Percentiles rank a stretch among this genome's conserved stretches.
Conservation (phyloP, 2,888 invertebrate species). For the Rhagium mordax region DNA sequence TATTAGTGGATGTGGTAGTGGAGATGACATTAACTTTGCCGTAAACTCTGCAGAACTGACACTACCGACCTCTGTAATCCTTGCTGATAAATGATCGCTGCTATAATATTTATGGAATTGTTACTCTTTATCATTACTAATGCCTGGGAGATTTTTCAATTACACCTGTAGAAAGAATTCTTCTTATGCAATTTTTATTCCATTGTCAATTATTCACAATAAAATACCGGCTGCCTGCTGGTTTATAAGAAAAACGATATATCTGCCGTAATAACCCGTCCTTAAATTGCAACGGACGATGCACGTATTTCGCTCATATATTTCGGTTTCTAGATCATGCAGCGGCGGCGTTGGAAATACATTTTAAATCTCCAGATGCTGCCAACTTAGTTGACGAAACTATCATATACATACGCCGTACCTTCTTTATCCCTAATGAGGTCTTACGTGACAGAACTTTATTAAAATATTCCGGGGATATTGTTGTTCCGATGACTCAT, state of each 20-base stretch:
- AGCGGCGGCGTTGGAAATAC: too few relatives aligned
- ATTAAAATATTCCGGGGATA: too few relatives aligned
- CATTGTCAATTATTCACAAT: background rate
- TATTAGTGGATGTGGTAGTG: constrained; percentile 66
- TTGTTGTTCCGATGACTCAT: too few relatives aligned
- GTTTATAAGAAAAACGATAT: background rate
- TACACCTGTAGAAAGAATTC: constrained; percentile 1
- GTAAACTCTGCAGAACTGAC: constrained; percentile 63
- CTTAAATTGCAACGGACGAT: too few relatives aligned
- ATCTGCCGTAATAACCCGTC: background rate
- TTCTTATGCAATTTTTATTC: background rate
- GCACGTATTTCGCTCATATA: too few relatives aligned
- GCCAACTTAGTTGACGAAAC: too few relatives aligned
- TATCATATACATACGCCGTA: too few relatives aligned
- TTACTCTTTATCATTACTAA: constrained; percentile 56
- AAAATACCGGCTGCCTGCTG: background rate
- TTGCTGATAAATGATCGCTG: constrained; percentile 62
- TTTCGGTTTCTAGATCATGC: too few relatives aligned
- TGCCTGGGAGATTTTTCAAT: constrained; percentile 5
- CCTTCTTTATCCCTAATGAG: too few relatives aligned
- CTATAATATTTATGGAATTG: constrained; percentile 63
- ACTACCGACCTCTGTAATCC: constrained; percentile 62
- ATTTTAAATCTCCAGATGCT: too few relatives aligned
- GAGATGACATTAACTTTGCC: constrained; percentile 66
- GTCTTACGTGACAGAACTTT: too few relatives aligned